phyloP scores from a whole-genome alignment of 2,888 invertebrate species.

The Chrysodeixis includens region DNA sequence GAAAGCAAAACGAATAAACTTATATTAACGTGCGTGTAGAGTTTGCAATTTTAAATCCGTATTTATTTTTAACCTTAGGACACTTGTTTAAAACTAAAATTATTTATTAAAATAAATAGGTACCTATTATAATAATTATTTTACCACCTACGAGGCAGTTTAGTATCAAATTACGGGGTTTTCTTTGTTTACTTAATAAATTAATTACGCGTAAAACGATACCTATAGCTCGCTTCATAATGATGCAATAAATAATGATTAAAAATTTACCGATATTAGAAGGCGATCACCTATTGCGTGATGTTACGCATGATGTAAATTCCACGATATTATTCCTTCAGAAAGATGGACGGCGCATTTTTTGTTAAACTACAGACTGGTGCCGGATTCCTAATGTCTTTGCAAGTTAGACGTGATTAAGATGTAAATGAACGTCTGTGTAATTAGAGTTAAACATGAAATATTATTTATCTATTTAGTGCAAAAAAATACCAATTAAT shows the following conservation, averaged over 20 bases:
- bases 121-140: too few relatives aligned
- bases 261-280: not conserved
- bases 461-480: not conserved
- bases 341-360: slow-evolving; percentile 15
- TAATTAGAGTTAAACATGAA: slow-evolving; percentile 18
- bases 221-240: not conserved
- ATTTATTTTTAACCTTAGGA: too few relatives aligned
- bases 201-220: too few relatives aligned
- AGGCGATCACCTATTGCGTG: slow-evolving; percentile 47
- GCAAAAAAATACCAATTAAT: not conserved
- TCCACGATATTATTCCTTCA: slow-evolving; percentile 31
- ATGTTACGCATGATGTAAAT: slow-evolving; percentile 27
- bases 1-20: too few relatives aligned
- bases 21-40: too few relatives aligned
- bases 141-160: too few relatives aligned
- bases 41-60: too few relatives aligned
- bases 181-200: too few relatives aligned
- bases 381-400: slow-evolving; percentile 46
- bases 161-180: too few relatives aligned
- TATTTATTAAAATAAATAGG: too few relatives aligned
- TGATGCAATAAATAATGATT: slow-evolving; percentile 10
- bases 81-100: too few relatives aligned
- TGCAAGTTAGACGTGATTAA: slow-evolving; percentile 22
- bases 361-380: slow-evolving; percentile 25
- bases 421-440: slow-evolving; percentile 19